Conservation (phyloP, 2,113 vertebrate genomes). For the Scomber colias region DNA sequence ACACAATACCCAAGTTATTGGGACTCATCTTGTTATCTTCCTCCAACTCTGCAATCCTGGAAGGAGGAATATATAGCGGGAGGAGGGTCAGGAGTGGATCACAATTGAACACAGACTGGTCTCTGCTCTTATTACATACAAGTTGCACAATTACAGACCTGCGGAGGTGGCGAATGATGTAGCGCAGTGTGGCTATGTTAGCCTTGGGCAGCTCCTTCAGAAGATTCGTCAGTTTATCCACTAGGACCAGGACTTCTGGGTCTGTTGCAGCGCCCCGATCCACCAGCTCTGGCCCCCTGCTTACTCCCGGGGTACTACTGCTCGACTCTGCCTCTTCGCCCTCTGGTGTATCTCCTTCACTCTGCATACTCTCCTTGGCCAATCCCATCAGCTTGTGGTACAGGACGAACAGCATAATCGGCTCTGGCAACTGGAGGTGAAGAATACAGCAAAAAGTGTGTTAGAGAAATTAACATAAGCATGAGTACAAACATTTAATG, state of each 20-base stretch:
- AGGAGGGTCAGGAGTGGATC: neutral
- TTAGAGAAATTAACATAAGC: neutral
- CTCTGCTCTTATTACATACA: too few species aligned
- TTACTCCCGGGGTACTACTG: neutral
- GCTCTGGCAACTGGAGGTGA: conserved; percentile 91
- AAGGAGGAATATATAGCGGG: neutral
- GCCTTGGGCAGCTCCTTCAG: conserved; percentile 87
- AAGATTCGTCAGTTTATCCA: conserved; percentile 87
- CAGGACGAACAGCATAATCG: conserved; percentile 91
- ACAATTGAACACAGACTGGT: neutral
- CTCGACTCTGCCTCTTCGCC: conserved; percentile 69
- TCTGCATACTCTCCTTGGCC: conserved; percentile 94
- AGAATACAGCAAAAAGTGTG: neutral
- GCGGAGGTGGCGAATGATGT: conserved; percentile 90
- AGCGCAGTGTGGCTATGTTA: conserved; percentile 89
- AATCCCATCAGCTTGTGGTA: conserved; percentile 95
- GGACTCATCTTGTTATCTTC: conserved; percentile 98
- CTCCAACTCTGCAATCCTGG: conserved; percentile 94
- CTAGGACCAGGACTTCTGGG: conserved; percentile 82
- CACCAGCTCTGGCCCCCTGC: conserved; percentile 81
- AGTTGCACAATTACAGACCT: conserved; percentile 81
- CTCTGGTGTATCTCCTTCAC: conserved; percentile 53
- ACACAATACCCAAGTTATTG: conserved; percentile 95
- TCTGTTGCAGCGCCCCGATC: conserved; percentile 84
- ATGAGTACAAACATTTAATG: neutral